phyloP scores from a whole-genome alignment of 2,113 vertebrate genomes.

The Neopipo cinnamomea region DNA sequence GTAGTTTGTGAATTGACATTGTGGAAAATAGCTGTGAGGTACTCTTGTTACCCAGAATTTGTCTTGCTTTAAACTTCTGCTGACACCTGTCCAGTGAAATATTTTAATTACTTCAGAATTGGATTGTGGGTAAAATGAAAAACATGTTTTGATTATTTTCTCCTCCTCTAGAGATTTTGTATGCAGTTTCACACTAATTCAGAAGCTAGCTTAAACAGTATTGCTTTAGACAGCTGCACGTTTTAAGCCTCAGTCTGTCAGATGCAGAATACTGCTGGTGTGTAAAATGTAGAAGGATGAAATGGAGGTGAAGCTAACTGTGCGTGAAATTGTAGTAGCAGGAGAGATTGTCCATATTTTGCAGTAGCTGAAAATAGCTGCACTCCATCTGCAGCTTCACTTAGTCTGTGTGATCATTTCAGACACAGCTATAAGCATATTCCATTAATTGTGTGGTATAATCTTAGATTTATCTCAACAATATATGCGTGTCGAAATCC shows the following conservation, averaged over 20 bases:
- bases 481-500: neutral
- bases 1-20: neutral
- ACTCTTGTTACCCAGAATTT: neutral
- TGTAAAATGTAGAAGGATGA: slow-evolving; percentile 73
- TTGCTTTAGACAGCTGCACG: slow-evolving; percentile 61
- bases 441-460: slow-evolving; percentile 43
- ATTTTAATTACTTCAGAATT: slow-evolving; percentile 31
- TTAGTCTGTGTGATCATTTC: slow-evolving; percentile 39
- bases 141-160: neutral
- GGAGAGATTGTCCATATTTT: slow-evolving; percentile 72
- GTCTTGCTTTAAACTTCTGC: neutral
- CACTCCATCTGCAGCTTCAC: slow-evolving; percentile 53
- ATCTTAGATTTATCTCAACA: neutral
- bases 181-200: slow-evolving; percentile 38
- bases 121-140: neutral
- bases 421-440: slow-evolving; percentile 31
- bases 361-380: slow-evolving; percentile 76
- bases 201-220: slow-evolving; percentile 42
- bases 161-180: slow-evolving; percentile 2
- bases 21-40: neutral
- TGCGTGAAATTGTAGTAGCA: slow-evolving; percentile 77
- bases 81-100: neutral
- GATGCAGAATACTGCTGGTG: slow-evolving; percentile 50
- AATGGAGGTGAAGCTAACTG: slow-evolving; percentile 76
- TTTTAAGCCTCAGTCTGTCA: slow-evolving; percentile 60